Base-by-base conservation (phyloP, 2,113 vertebrate genomes). In the Anser cygnoides region DNA sequence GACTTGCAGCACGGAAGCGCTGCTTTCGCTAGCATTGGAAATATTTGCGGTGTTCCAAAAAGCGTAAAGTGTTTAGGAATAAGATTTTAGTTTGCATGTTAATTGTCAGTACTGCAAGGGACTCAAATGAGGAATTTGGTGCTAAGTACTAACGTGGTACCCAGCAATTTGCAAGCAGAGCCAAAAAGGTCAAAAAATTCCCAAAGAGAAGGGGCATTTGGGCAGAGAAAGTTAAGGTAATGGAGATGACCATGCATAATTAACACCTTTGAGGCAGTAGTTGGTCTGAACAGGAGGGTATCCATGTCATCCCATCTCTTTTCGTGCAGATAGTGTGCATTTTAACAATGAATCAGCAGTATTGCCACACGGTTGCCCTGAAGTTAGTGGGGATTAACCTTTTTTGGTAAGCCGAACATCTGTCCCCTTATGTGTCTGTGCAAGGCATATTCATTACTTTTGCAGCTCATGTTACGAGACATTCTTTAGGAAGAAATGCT, bases 361-460 rank as follows among this genome's bases (percentile, higher is more conserved):
- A 89, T 77, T 93, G 92, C 86, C 86, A 87, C 94, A 92, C 43
- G 84, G 90, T 83, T 92, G 91, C 87, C 89, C 87, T 17, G 88
- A 61, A 85, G 79, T 96, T 63, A 86, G 93, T 5, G 19, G 71
- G 92, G 90, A 96, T 96, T 96, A 94, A 92, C 88, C 91, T 77
- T 50, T 13, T 78, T 25, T 58, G 81, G 55, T 3, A 39, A 93
- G 54, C 57, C 52, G 13, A 94, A 58, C 95, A 93, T 92, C 93
- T 90, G 93, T 72, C 80, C 78, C 95, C 88, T 66, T 62, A 21
- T 73, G 77, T 58, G 84, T 29, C 87, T 5, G 88, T 26, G 77
- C 91, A 37, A 57, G 92, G 89, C 84, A 25, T 54, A 79, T 21
- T 52, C 67, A 13, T 19, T 11, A 33, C 91, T 85, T 39, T 13